These are phyloP conservation scores for Lepisosteus oculatus DNA, from an alignment of 2,113 vertebrate genomes.

Conservation along the genomic window DNA sequence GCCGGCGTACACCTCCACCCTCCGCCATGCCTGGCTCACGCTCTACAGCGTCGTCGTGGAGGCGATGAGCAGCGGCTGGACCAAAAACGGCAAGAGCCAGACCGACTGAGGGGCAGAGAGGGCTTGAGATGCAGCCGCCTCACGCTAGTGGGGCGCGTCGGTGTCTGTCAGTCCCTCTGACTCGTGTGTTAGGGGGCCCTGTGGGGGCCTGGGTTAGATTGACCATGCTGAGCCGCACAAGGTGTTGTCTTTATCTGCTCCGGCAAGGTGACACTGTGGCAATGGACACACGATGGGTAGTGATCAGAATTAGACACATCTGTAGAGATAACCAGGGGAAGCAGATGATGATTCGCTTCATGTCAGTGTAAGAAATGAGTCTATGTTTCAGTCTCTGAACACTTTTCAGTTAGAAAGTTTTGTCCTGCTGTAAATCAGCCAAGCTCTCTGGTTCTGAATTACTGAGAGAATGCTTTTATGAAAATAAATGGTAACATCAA, in stretches of 20 bases:
- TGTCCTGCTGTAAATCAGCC: too few relatives aligned
- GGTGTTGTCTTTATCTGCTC: not conserved
- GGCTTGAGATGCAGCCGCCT: not conserved
- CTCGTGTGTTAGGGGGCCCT: slow-evolving; percentile 4
- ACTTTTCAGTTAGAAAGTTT: too few relatives aligned
- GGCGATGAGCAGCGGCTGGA: slow-evolving; percentile 83
- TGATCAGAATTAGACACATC: too few relatives aligned
- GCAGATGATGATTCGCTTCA: too few relatives aligned
- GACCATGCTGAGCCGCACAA: not conserved
- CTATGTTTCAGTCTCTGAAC: too few relatives aligned
- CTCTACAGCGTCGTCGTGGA: slow-evolving; percentile 82
- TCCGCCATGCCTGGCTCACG: slow-evolving; percentile 82
- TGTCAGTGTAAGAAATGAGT: too few relatives aligned
- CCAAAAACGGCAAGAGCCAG: slow-evolving; percentile 65
- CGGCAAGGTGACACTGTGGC: not conserved
- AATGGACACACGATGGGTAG: too few relatives aligned
- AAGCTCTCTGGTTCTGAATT: too few relatives aligned
- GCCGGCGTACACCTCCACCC: slow-evolving; percentile 73
- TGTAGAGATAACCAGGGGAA: too few relatives aligned
- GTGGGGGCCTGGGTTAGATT: not conserved
- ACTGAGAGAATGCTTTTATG: too few relatives aligned
- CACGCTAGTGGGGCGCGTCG: not conserved
- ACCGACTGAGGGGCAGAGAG: slow-evolving; percentile 52
- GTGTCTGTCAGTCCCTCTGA: slow-evolving; percentile 27
- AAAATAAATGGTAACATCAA: too few relatives aligned